These are phyloP conservation scores for Perca fluviatilis DNA, from an alignment of 2,113 vertebrate species.

Conservation along the genomic window DNA sequence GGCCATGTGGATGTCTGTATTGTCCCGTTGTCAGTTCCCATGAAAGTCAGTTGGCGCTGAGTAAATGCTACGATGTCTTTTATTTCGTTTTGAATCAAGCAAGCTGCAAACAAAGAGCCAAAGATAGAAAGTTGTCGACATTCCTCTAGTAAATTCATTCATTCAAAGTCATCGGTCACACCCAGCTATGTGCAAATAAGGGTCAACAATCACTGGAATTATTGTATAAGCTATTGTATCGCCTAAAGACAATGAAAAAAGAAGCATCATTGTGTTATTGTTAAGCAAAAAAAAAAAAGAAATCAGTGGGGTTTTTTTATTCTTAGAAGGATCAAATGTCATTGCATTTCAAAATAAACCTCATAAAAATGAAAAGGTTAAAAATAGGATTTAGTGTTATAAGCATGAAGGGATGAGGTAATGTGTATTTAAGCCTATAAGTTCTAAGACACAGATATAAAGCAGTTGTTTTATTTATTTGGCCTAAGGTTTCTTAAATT, in stretches of 20 bases:
- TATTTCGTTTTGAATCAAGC: neutral
- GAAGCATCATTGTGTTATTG: no score
- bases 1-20: neutral
- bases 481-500: neutral
- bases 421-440: no score
- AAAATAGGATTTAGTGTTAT: neutral
- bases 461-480: no score
- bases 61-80: conserved; percentile 10
- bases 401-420: neutral
- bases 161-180: neutral
- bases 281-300: neutral
- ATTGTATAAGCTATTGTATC: no score
- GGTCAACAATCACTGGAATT: no score
- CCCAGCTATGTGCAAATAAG: neutral
- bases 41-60: conserved; percentile 35
- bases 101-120: conserved; percentile 30
- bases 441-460: no score
- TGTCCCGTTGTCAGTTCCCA: conserved; percentile 49
- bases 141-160: neutral
- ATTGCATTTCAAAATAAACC: no score
- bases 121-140: neutral
- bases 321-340: neutral
- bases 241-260: no score
- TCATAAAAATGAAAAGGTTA: neutral
- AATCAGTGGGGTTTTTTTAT: neutral